Evolutionary conservation across 2,113 vertebrate species (phyloP).

Genomic region (Brachypodius melanocephalos): DNA sequence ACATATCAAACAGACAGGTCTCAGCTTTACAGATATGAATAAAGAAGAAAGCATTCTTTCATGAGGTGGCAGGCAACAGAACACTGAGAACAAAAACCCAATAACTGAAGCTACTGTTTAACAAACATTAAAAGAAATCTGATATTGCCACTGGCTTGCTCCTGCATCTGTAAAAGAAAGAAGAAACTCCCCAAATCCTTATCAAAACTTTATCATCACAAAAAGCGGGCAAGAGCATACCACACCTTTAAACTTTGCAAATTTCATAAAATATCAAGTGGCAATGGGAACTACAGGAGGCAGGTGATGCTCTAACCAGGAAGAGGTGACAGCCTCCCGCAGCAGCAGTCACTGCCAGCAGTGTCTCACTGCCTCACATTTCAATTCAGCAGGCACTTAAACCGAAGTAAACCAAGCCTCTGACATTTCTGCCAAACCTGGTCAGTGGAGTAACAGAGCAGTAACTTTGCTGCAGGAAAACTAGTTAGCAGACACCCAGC

Average conservation of each 20-base stretch:
- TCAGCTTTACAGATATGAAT: neutral
- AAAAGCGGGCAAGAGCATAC: neutral
- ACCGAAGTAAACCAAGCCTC: neutral
- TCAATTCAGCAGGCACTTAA: neutral
- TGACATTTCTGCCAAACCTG: neutral
- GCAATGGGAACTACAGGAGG: neutral
- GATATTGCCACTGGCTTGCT: neutral
- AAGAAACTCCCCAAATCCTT: neutral
- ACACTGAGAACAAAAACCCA: neutral
- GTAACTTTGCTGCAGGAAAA: neutral
- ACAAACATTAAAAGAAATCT: neutral
- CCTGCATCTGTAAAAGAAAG: neutral
- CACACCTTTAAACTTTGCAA: neutral
- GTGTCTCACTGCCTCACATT: neutral
- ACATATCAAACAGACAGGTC: neutral
- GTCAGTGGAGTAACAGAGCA: neutral
- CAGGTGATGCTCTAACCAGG: neutral
- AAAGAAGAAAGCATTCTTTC: conserved; percentile 26
- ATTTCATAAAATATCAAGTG: neutral
- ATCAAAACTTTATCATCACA: neutral
- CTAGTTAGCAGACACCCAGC: neutral
- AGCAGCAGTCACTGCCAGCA: neutral
- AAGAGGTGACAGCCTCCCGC: neutral
- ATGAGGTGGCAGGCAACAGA: conserved; percentile 3
- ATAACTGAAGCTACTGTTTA: conserved; percentile 16